Evolutionary conservation across 2,888 invertebrate genomes (phyloP).

Genomic region (Uropetala carovei): DNA sequence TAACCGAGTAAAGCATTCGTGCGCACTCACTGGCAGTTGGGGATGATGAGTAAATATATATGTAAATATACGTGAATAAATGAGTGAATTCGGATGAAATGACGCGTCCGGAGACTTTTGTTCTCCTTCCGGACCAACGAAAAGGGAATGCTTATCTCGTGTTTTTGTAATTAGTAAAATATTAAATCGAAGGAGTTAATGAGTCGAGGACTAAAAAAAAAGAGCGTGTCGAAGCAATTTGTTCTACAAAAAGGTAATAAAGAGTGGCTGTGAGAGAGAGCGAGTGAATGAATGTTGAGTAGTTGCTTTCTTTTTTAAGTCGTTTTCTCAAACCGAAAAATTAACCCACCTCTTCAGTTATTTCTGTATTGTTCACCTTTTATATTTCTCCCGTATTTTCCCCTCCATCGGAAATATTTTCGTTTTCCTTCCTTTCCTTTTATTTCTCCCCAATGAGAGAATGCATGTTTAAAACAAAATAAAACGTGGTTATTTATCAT

Average conservation of each 20-base stretch:
- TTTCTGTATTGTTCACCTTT: too few species aligned
- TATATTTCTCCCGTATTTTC: too few species aligned
- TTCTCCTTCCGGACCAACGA: background rate
- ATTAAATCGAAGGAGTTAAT: background rate
- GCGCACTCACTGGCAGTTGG: background rate
- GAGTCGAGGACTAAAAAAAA: background rate
- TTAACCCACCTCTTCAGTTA: too few species aligned
- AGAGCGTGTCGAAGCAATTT: background rate
- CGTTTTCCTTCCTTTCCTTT: too few species aligned
- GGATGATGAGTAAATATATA: conserved; percentile 13
- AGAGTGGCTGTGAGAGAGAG: background rate
- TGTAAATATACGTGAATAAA: background rate
- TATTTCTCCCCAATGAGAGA: too few species aligned
- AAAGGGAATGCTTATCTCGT: background rate
- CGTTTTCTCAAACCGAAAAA: background rate
- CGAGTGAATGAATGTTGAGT: background rate
- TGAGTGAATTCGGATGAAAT: background rate
- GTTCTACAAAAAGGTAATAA: background rate
- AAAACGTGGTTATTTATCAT: too few species aligned
- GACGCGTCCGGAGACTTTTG: background rate
- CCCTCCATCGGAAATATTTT: too few species aligned
- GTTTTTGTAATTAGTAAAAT: background rate
- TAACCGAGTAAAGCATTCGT: background rate
- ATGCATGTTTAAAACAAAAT: too few species aligned
- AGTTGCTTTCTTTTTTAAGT: background rate